These are phyloP conservation scores for Torymus tubicola DNA, from an alignment of 2,888 invertebrate genomes.

Conservation along the genomic window DNA sequence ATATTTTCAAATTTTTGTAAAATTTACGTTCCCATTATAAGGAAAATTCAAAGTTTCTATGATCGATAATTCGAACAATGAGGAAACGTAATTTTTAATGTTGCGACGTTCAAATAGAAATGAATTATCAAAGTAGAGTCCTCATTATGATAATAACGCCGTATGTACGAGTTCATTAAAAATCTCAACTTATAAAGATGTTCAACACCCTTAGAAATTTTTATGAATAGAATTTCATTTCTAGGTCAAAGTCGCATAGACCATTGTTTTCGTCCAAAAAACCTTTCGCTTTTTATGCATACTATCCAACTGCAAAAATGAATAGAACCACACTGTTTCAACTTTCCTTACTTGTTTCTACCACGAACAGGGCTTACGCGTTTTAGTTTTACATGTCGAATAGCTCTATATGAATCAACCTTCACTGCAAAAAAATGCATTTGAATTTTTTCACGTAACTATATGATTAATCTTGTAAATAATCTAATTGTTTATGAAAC, in stretches of 20 bases:
- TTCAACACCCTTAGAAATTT: neutral
- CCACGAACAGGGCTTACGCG: neutral
- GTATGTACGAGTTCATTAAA: neutral
- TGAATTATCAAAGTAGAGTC: too few relatives aligned
- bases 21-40: too few relatives aligned
- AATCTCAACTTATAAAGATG: neutral
- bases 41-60: too few relatives aligned
- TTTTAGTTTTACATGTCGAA: constrained; percentile 4
- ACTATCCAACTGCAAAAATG: constrained; percentile 15
- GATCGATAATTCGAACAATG: too few relatives aligned
- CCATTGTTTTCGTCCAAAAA: constrained; percentile 21
- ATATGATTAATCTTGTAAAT: neutral
- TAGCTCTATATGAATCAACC: neutral
- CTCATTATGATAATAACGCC: neutral
- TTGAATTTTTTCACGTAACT: neutral
- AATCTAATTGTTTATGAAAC: neutral
- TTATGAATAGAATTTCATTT: constrained; percentile 16
- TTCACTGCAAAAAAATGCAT: constrained; percentile 7
- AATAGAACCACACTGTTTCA: constrained; percentile 25
- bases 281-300: neutral
- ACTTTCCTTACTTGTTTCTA: constrained; percentile 18
- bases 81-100: too few relatives aligned
- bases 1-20: too few relatives aligned
- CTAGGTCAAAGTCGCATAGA: constrained; percentile 26
- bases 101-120: too few relatives aligned